Evolutionary conservation across 2,888 invertebrate species (phyloP).

Genomic region (Patella ulyssiponensis): DNA sequence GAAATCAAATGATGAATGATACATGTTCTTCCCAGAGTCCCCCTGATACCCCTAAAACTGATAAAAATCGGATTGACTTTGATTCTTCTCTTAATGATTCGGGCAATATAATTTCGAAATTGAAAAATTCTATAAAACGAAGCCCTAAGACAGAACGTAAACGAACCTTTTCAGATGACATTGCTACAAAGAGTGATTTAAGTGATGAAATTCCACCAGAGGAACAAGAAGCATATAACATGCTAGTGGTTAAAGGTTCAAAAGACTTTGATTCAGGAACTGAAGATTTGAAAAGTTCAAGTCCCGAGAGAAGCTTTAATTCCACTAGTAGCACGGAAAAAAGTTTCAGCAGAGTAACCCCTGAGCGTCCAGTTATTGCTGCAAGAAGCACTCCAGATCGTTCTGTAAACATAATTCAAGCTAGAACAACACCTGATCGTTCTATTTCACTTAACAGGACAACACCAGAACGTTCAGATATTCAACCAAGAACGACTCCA

Average conservation of each 20-base stretch:
- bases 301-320: background rate
- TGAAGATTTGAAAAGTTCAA: background rate
- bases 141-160: conserved; percentile 79
- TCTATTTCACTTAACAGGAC: conserved; percentile 16
- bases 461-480: background rate
- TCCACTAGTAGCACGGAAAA: conserved; percentile 11
- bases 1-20: conserved; percentile 41
- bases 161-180: conserved; percentile 88
- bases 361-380: conserved; percentile 19
- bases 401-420: background rate
- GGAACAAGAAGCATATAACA: conserved; percentile 92
- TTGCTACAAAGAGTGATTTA: conserved; percentile 51
- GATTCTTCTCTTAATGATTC: conserved; percentile 44
- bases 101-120: conserved; percentile 52
- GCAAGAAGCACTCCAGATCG: conserved; percentile 14
- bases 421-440: conserved; percentile 1
- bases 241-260: conserved; percentile 83
- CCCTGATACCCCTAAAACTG: conserved; percentile 31
- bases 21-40: conserved; percentile 42
- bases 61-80: conserved; percentile 33
- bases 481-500: conserved; percentile 15
- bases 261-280: conserved; percentile 7
- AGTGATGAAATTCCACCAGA: conserved; percentile 81
- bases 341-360: conserved; percentile 1
- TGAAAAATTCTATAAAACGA: conserved; percentile 70